phyloP scores from a whole-genome alignment of 2,113 vertebrate genomes.

The Antigone vipio region DNA sequence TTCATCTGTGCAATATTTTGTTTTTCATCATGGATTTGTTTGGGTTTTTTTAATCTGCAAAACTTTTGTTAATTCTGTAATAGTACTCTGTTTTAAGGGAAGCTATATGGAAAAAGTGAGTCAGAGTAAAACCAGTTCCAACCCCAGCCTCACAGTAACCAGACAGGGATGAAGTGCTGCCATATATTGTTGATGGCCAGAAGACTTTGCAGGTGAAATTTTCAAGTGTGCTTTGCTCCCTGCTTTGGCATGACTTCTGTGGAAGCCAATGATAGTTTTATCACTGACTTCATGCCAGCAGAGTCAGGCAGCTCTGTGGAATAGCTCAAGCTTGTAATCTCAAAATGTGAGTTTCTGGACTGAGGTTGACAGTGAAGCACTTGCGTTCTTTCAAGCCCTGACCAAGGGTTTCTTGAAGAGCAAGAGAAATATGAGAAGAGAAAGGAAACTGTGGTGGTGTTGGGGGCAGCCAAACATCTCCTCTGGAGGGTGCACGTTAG shows the following conservation, averaged over 20 bases:
- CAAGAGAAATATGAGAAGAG: not conserved
- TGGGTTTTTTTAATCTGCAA: not conserved
- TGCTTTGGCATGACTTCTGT: slow-evolving; percentile 1
- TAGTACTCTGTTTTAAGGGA: not conserved
- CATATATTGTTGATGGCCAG: not conserved
- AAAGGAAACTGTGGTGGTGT: not conserved
- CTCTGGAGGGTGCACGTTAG: not conserved
- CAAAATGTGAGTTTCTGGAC: slow-evolving; percentile 3
- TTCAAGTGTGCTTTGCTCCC: not conserved
- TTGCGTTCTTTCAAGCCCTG: not conserved
- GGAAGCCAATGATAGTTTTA: slow-evolving; percentile 33
- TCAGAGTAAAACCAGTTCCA: not conserved
- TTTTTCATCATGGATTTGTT: not conserved
- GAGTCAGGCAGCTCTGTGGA: not conserved
- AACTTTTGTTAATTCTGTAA: not conserved
- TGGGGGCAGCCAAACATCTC: not conserved
- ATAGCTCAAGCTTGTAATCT: not conserved
- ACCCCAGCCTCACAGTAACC: not conserved
- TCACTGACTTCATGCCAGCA: not conserved
- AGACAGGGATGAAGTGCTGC: slow-evolving; percentile 24
- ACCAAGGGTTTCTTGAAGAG: not conserved
- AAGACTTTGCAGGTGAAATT: slow-evolving; percentile 29
- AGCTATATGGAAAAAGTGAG: not conserved
- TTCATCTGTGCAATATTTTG: not conserved
- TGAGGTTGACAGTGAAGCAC: not conserved